Conservation (phyloP, 2,113 vertebrate genomes). For the Thryonomys swinderianus region DNA sequence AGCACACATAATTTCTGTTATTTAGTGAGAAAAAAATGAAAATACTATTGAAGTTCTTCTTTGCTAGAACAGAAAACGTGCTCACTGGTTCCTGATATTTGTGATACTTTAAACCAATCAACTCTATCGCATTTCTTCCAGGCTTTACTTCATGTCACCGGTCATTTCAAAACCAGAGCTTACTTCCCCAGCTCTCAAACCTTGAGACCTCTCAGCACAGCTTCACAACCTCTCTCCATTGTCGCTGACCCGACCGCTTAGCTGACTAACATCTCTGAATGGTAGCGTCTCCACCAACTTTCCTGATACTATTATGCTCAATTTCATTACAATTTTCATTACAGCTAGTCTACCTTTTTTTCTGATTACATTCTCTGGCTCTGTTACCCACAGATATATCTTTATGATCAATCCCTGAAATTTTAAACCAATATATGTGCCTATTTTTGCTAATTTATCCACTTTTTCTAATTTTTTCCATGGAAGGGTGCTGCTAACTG, state of each 20-base stretch:
- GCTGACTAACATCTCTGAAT: not conserved
- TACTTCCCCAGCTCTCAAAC: not conserved
- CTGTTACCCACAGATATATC: not conserved
- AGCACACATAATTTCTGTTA: not conserved
- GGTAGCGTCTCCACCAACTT: not conserved
- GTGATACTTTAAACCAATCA: not conserved
- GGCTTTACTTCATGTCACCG: not conserved
- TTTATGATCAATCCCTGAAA: not conserved
- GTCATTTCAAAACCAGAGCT: not conserved
- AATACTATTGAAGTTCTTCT: not conserved
- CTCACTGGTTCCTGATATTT: not conserved
- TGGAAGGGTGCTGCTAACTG: not conserved
- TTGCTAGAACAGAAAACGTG: not conserved
- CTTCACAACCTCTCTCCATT: not conserved
- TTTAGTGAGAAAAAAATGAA: not conserved
- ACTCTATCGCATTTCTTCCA: not conserved
- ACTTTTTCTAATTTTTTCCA: not conserved
- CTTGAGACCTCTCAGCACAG: not conserved
- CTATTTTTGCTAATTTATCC: not conserved
- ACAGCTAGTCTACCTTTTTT: not conserved
- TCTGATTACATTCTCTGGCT: not conserved
- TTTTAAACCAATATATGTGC: not conserved
- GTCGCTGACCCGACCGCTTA: not conserved
- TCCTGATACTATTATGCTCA: not conserved
- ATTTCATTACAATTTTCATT: not conserved